A percentile compares a stretch with the other conserved stretches of the same genome.
These are phyloP conservation scores for Holocentrus rufus DNA, from an alignment of 2,797 vertebrate species.

Conservation along the genomic window DNA sequence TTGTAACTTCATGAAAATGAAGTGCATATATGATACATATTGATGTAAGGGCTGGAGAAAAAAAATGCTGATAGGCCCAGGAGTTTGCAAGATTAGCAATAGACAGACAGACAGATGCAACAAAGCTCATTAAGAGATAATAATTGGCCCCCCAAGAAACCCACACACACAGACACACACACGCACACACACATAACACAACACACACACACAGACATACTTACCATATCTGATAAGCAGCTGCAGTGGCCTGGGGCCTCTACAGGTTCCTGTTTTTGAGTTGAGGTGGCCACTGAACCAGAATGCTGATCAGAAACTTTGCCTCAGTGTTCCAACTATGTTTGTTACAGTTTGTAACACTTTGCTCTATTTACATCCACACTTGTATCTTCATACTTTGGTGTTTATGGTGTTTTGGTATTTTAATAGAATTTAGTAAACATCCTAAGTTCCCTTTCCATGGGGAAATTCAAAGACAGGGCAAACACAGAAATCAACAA, in stretches of 20 bases:
- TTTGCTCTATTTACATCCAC: conserved; percentile 15
- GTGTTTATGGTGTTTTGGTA: conserved; percentile 2
- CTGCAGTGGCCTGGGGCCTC: conserved; percentile 52
- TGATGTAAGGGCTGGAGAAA: no score
- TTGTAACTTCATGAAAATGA: no score
- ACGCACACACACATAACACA: not conserved
- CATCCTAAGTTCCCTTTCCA: conserved; percentile 51
- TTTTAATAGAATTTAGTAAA: conserved; percentile 23
- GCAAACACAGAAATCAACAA: not conserved
- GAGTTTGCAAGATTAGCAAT: no score
- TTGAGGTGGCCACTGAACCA: conserved; percentile 46
- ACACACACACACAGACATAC: not conserved
- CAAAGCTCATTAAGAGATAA: no score
- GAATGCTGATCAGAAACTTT: conserved; percentile 23
- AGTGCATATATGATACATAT: no score
- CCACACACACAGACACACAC: not conserved
- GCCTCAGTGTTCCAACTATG: conserved; percentile 21
- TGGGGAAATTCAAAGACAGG: conserved; percentile 20
- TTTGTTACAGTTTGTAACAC: not conserved
- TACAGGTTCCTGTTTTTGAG: conserved; percentile 66
- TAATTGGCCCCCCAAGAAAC: no score
- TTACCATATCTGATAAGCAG: conserved; percentile 30
- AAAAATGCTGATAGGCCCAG: no score
- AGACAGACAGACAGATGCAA: no score
- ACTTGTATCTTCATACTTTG: not conserved